phyloP scores from a whole-genome alignment of 2,113 vertebrate genomes.

The Eudorcas thomsonii region DNA sequence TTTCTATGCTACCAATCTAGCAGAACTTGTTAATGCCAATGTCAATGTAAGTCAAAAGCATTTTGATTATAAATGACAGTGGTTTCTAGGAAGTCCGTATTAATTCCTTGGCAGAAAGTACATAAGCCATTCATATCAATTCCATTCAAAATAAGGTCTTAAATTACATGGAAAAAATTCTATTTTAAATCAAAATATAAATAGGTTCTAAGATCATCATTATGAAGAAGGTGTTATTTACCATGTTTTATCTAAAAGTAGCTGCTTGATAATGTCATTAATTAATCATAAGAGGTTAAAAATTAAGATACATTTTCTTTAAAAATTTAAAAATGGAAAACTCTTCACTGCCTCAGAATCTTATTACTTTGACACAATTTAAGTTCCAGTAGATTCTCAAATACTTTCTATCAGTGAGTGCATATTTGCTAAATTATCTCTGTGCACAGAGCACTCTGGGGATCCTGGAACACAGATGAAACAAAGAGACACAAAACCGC shows the following conservation, averaged over 20 bases:
- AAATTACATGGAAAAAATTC: conserved; percentile 17
- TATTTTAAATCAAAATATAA: conserved; percentile 57
- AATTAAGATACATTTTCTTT: not conserved
- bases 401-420: not conserved
- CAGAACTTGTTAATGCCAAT: not conserved
- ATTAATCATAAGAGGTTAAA: conserved; percentile 6
- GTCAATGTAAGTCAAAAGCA: not conserved
- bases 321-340: conserved; percentile 11
- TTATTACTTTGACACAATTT: not conserved
- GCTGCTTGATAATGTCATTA: conserved; percentile 17
- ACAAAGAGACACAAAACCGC: not conserved
- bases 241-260: conserved; percentile 11
- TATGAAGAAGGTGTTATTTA: not conserved
- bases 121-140: conserved; percentile 19
- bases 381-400: not conserved
- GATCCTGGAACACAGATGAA: not conserved
- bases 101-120: conserved; percentile 40
- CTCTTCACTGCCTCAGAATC: not conserved
- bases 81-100: not conserved
- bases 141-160: conserved; percentile 43
- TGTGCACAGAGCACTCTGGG: not conserved
- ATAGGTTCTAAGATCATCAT: not conserved
- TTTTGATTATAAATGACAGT: conserved; percentile 34
- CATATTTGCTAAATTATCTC: not conserved
- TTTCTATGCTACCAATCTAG: not conserved